These are phyloP conservation scores for Delphinapterus leucas DNA, from an alignment of 2,113 vertebrate species.

Conservation along the genomic window DNA sequence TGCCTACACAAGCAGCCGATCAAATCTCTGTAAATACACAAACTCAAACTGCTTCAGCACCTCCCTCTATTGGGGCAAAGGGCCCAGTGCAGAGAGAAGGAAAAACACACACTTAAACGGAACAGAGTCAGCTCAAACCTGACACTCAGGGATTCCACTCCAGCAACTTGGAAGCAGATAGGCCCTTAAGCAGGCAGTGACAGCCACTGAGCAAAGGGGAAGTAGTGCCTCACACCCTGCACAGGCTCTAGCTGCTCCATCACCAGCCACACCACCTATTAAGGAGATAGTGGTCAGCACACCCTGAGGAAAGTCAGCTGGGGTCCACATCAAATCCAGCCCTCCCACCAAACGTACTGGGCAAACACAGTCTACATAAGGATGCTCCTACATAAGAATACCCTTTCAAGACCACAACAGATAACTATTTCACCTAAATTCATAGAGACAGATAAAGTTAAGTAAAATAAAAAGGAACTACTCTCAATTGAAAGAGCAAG, in stretches of 20 bases:
- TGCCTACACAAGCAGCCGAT: neutral
- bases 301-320: neutral
- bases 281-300: neutral
- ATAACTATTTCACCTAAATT: neutral
- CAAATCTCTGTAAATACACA: neutral
- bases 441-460: neutral
- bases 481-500: neutral
- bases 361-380: neutral
- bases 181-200: neutral
- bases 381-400: neutral
- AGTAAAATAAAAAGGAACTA: neutral
- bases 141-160: neutral
- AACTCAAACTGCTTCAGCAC: no score
- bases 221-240: neutral
- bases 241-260: neutral
- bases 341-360: neutral
- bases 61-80: neutral
- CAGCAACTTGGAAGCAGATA: neutral
- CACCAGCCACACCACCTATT: neutral
- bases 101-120: neutral
- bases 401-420: neutral
- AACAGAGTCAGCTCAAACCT: neutral
- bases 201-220: neutral
- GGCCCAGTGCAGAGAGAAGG: neutral
- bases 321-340: neutral